These are phyloP conservation scores for Naja naja DNA, from an alignment of 2,113 vertebrate species.

Conservation along the genomic window DNA sequence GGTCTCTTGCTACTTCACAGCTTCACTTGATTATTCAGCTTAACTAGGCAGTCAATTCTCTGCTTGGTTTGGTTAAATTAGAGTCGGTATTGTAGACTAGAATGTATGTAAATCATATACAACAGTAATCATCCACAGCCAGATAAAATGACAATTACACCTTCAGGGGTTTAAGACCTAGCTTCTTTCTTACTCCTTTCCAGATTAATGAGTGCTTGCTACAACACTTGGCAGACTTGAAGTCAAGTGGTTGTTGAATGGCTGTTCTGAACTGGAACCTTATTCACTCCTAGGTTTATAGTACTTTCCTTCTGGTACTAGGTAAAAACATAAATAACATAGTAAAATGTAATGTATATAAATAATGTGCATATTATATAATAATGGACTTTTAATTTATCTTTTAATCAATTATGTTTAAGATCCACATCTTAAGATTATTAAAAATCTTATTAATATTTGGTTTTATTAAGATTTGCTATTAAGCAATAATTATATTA, in stretches of 20 bases:
- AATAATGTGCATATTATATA: not conserved
- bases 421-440: not conserved
- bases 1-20: not conserved
- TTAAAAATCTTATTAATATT: no score
- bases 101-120: not conserved
- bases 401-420: slow-evolving; percentile 15
- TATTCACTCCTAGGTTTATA: not conserved
- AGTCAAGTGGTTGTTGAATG: not conserved
- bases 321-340: not conserved
- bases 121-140: not conserved
- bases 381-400: not conserved
- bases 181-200: not conserved
- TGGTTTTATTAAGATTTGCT: no score
- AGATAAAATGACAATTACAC: not conserved
- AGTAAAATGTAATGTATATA: not conserved
- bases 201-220: not conserved
- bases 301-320: not conserved
- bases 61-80: not conserved
- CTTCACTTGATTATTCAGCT: not conserved
- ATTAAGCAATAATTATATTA: not conserved
- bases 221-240: not conserved
- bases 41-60: not conserved
- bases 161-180: not conserved
- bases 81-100: not conserved
- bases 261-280: not conserved